Evolutionary conservation across 2,888 invertebrate genomes (phyloP), one percentile per base, ranked within the genome.

Genomic region (Trisateles emortualis): DNA sequence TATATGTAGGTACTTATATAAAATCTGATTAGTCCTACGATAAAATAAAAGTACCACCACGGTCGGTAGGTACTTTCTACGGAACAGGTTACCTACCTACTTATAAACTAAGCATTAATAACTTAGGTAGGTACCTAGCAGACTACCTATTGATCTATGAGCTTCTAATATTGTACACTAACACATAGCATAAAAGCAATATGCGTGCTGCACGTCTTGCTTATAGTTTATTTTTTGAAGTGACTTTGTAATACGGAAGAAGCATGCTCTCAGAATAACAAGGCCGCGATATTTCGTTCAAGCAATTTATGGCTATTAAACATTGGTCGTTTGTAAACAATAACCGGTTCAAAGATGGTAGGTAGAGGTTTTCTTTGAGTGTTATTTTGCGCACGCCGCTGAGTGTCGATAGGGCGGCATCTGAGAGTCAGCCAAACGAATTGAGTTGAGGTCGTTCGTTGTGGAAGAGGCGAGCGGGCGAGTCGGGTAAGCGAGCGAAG

Each of bases 301-400:
- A 78, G 78, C 81, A 84, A 86, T 86, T 84, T 83, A 86, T 80
- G 79, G 74, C 75, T 75, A 86, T 84, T 86, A 85, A 84, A 81
- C 75, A 75, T 64, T 75, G 79, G 78, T 82, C 81, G 81, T 83
- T 86, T 84, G 86, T 87, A 88, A 88, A 88, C 86, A 86, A 84
- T 81, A 88, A 90, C 89, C 88, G 86, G 89, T 89, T 84, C 72
- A 77, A 78, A 78, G 79, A 81, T 79, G 79, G 81, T 79, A 77
- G 72, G 79, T 79, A 75, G 73, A 79, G n/a, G n/a, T 82, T 84
- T 82, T 81, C 79, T 87, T 88, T 82, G 82, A 83, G 78, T 70
- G 76, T 82, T 69, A 84, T 87, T 88, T 87, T 81, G 88, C 86
- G 80, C 77, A 29, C 26, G 68, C 76, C 76, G 32, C 22, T 8